Evolutionary conservation across 2,113 vertebrate species (phyloP).

Genomic region (Oplegnathus fasciatus): DNA sequence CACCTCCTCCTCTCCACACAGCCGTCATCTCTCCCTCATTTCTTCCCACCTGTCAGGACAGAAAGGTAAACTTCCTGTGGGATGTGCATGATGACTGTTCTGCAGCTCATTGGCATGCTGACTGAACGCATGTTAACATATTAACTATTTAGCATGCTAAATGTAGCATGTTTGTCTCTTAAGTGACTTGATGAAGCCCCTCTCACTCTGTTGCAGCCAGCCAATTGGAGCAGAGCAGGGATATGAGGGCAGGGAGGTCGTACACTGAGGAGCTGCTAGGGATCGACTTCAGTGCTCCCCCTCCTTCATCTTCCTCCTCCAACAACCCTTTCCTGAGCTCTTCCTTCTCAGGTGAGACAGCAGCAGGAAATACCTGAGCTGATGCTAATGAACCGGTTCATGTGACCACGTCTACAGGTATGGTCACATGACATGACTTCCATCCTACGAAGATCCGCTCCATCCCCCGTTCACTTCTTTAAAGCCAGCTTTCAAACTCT

Average conservation of each 20-base stretch:
- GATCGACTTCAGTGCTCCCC: conserved; percentile 75
- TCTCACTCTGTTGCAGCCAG: conserved; percentile 48
- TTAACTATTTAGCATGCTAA: background rate
- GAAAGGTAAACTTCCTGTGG: conserved; percentile 31
- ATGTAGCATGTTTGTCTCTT: background rate
- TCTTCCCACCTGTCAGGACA: background rate
- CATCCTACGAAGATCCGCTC: too few species aligned
- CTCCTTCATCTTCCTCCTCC: conserved; percentile 14
- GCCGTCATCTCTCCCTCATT: background rate
- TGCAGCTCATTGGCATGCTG: background rate
- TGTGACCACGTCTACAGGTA: too few species aligned
- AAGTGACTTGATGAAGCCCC: background rate
- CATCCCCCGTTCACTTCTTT: too few species aligned
- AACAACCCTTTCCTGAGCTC: conserved; percentile 66
- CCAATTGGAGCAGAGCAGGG: conserved; percentile 39
- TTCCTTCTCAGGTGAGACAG: conserved; percentile 63
- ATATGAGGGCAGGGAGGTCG: conserved; percentile 53
- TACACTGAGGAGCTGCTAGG: conserved; percentile 82
- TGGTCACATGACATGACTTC: too few species aligned
- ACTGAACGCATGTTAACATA: background rate
- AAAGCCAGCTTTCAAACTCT: too few species aligned
- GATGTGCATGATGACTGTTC: background rate
- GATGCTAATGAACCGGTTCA: background rate
- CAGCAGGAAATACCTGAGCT: background rate
- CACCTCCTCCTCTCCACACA: conserved; percentile 8